Percentiles rank a stretch among this genome's conserved stretches.
phyloP scores from a whole-genome alignment of 2,888 invertebrate species.

The Pheosia gnoma region DNA sequence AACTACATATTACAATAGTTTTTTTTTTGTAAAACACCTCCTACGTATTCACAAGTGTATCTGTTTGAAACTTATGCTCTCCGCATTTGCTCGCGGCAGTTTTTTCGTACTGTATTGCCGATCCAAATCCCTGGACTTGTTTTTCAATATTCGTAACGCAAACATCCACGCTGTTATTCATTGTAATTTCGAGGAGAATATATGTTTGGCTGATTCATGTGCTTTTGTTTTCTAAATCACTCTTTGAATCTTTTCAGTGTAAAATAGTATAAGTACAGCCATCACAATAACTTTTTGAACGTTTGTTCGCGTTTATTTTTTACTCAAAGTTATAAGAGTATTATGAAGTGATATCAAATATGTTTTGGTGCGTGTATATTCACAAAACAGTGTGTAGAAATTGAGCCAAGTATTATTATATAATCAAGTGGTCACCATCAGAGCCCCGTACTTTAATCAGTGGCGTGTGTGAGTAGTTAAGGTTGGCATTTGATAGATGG shows the following conservation, averaged over 20 bases:
- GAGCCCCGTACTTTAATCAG: neutral
- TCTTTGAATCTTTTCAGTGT: too few relatives aligned
- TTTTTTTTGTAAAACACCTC: neutral
- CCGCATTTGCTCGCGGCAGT: slow-evolving; percentile 34
- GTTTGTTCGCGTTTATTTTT: too few relatives aligned
- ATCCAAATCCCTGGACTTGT: slow-evolving; percentile 31
- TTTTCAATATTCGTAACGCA: slow-evolving; percentile 29
- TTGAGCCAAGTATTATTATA: too few relatives aligned
- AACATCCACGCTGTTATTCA: slow-evolving; percentile 26
- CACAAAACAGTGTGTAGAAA: too few relatives aligned
- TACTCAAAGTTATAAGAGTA: too few relatives aligned
- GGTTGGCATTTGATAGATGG: neutral
- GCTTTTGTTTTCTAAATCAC: neutral
- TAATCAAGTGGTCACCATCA: too few relatives aligned
- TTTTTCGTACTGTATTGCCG: slow-evolving; percentile 23
- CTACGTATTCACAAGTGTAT: neutral
- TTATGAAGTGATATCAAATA: too few relatives aligned
- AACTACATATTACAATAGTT: neutral
- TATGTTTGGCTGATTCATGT: neutral
- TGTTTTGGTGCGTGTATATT: too few relatives aligned
- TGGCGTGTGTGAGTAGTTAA: neutral
- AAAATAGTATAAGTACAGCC: too few relatives aligned
- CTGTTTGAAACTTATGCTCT: slow-evolving; percentile 16
- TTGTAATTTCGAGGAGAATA: slow-evolving; percentile 13
- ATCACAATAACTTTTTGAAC: too few relatives aligned